These are phyloP conservation scores for Eudasyphora cyanicolor DNA, from an alignment of 2,888 invertebrate genomes.

Conservation along the genomic window DNA sequence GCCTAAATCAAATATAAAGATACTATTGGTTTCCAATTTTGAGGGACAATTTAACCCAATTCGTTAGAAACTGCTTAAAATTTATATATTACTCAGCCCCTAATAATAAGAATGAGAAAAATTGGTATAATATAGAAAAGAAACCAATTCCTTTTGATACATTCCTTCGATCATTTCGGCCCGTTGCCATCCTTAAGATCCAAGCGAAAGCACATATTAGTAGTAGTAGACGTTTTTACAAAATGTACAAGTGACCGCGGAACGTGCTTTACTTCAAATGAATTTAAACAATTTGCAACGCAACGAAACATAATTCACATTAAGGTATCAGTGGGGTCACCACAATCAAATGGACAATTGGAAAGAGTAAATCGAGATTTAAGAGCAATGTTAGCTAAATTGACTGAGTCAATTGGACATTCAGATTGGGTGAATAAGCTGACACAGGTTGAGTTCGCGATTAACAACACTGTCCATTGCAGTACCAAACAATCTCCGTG, in stretches of 20 bases:
- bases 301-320: conserved; percentile 38
- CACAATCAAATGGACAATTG: conserved; percentile 46
- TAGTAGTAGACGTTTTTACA: conserved; percentile 27
- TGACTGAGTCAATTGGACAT: conserved; percentile 33
- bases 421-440: conserved; percentile 36
- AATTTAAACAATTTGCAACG: conserved; percentile 3
- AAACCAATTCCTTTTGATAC: conserved; percentile 33
- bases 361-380: conserved; percentile 48
- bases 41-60: background rate
- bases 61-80: conserved; percentile 36
- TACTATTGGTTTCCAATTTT: conserved; percentile 10
- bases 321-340: conserved; percentile 39
- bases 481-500: conserved; percentile 38
- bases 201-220: conserved; percentile 32
- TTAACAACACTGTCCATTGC: conserved; percentile 42
- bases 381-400: conserved; percentile 34
- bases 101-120: background rate
- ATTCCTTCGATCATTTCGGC: conserved; percentile 42
- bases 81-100: background rate
- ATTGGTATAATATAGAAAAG: conserved; percentile 20
- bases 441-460: conserved; percentile 37
- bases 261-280: conserved; percentile 32
- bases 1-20: conserved; percentile 66
- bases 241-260: conserved; percentile 12
- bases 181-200: conserved; percentile 27